Conservation (phyloP, 2,113 vertebrate species). For the Erythrocebus patas region DNA sequence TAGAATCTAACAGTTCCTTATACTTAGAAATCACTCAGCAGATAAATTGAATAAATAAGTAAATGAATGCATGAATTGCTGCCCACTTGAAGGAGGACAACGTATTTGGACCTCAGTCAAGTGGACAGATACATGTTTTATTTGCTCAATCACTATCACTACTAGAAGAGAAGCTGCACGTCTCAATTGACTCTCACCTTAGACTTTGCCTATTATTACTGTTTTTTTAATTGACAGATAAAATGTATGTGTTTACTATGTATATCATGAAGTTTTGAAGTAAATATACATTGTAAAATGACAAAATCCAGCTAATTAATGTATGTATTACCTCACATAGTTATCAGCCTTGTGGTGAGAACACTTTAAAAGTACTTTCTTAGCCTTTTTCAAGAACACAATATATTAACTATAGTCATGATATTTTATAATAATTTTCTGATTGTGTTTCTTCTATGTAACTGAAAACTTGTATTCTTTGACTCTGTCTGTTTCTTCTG, state of each 20-base stretch:
- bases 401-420: not conserved
- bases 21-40: not conserved
- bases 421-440: not conserved
- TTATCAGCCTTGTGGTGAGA: not conserved
- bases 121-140: not conserved
- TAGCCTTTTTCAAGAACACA: not conserved
- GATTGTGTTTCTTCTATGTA: not conserved
- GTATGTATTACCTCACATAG: not conserved
- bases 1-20: not conserved
- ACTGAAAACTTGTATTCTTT: not conserved
- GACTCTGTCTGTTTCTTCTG: not conserved
- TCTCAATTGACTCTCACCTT: not conserved
- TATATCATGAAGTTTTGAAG: not conserved
- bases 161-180: not conserved
- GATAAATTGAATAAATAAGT: not conserved
- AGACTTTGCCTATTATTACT: not conserved
- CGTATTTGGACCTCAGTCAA: not conserved
- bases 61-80: not conserved
- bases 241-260: not conserved
- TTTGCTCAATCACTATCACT: not conserved
- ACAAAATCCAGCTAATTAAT: not conserved
- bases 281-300: not conserved
- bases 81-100: not conserved
- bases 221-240: not conserved
- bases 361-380: not conserved